Evolutionary conservation across 2,888 invertebrate genomes (phyloP).

Genomic region (Dryocosmus kuriphilus): DNA sequence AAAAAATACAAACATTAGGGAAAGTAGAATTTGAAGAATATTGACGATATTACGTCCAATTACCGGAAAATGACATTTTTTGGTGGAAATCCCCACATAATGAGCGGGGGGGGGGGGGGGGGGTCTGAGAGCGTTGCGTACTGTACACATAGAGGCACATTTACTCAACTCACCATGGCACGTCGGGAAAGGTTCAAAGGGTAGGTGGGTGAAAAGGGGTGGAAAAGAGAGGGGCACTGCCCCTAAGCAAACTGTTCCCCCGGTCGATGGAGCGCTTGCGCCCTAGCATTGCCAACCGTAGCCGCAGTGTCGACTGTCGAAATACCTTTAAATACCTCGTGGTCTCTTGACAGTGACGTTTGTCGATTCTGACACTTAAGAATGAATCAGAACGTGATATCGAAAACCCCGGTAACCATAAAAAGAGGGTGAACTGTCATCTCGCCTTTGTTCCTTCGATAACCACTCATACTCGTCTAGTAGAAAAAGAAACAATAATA

Average conservation of each 20-base stretch:
- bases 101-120: not conserved
- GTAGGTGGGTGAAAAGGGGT: not conserved
- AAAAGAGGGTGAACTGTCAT: not conserved
- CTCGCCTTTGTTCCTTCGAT: not conserved
- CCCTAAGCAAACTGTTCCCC: constrained; percentile 43
- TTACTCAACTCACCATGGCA: not conserved
- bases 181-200: not conserved
- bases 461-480: not conserved
- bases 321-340: constrained; percentile 47
- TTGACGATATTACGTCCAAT: not conserved
- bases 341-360: constrained; percentile 48
- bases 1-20: no score
- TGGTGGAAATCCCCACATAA: not conserved
- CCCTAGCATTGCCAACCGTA: constrained; percentile 45
- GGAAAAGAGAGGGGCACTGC: constrained; percentile 11
- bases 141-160: constrained; percentile 1
- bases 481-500: not conserved
- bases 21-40: no score
- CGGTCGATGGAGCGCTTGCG: constrained; percentile 58
- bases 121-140: not conserved
- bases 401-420: not conserved
- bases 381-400: constrained; percentile 42
- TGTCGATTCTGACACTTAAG: constrained; percentile 49
- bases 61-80: not conserved
- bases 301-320: constrained; percentile 47